Conservation (phyloP, 1,140 invertebrate genomes). For the Venturia canescens region DNA sequence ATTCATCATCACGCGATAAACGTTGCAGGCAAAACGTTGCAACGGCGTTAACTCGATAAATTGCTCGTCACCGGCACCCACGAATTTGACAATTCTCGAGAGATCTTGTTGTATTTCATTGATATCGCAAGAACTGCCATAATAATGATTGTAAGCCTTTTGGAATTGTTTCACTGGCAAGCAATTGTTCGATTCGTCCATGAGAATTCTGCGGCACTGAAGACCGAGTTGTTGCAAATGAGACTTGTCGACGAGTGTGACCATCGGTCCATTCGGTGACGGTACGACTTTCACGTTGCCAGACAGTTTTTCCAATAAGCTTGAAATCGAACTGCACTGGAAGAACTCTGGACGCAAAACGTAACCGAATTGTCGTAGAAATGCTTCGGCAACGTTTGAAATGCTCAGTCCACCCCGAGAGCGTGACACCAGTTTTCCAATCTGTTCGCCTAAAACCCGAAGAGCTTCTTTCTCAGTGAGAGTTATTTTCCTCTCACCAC, state of each 20-base stretch:
- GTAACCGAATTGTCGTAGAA: constrained; percentile 79
- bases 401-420: constrained; percentile 71
- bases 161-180: constrained; percentile 76
- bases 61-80: constrained; percentile 62
- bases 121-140: constrained; percentile 74
- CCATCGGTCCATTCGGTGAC: constrained; percentile 64
- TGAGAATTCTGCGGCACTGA: constrained; percentile 78
- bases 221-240: constrained; percentile 74
- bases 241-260: constrained; percentile 73
- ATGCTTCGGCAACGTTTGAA: constrained; percentile 76
- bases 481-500: constrained; percentile 79
- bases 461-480: constrained; percentile 78
- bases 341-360: constrained; percentile 79
- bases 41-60: constrained; percentile 78
- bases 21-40: constrained; percentile 79
- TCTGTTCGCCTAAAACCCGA: constrained; percentile 79
- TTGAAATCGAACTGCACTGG: constrained; percentile 76
- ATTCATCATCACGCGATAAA: constrained; percentile 78
- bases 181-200: constrained; percentile 77
- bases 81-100: constrained; percentile 70
- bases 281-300: constrained; percentile 76
- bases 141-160: constrained; percentile 74
- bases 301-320: constrained; percentile 77
- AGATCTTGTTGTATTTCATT: constrained; percentile 76
- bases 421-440: constrained; percentile 76